Conservation (phyloP, 2,888 invertebrate species). For the Diarsia brunnea region DNA sequence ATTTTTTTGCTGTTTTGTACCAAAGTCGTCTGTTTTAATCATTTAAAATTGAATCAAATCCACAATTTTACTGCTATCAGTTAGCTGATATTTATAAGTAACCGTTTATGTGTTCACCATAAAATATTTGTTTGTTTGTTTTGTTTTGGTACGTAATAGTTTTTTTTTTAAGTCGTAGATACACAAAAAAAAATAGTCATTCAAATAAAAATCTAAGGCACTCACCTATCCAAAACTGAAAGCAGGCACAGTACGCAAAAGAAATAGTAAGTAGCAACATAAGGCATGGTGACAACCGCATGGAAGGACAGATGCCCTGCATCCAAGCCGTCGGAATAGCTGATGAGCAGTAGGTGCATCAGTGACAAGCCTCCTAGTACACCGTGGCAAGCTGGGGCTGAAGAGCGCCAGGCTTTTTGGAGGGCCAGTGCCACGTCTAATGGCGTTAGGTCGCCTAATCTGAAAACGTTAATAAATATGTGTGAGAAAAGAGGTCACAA, state of each 20-base stretch:
- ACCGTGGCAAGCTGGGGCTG: conserved; percentile 91
- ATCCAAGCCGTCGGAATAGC: conserved; percentile 87
- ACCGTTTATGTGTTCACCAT: conserved; percentile 24
- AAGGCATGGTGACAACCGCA: conserved; percentile 88
- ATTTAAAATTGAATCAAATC: conserved; percentile 56
- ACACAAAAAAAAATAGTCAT: neutral
- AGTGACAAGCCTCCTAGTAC: conserved; percentile 91
- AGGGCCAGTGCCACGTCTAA: conserved; percentile 89
- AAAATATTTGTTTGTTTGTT: conserved; percentile 49
- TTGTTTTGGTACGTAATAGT: no score
- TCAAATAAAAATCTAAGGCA: conserved; percentile 11
- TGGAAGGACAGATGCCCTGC: conserved; percentile 88
- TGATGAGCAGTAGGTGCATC: conserved; percentile 91
- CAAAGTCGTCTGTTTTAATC: conserved; percentile 60
- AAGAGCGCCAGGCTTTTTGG: conserved; percentile 88
- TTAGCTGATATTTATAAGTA: conserved; percentile 37
- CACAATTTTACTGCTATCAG: conserved; percentile 48
- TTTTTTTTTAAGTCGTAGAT: no score
- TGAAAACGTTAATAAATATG: conserved; percentile 65
- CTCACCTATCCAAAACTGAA: conserved; percentile 91
- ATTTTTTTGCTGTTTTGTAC: no score
- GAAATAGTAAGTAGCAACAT: conserved; percentile 90
- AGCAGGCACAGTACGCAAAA: conserved; percentile 91
- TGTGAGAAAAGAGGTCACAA: neutral
- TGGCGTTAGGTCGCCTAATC: conserved; percentile 86